A percentile compares a stretch with the other conserved stretches of the same genome.
phyloP scores from a whole-genome alignment of 1,140 invertebrate species.

The Cataglyphis hispanica region DNA sequence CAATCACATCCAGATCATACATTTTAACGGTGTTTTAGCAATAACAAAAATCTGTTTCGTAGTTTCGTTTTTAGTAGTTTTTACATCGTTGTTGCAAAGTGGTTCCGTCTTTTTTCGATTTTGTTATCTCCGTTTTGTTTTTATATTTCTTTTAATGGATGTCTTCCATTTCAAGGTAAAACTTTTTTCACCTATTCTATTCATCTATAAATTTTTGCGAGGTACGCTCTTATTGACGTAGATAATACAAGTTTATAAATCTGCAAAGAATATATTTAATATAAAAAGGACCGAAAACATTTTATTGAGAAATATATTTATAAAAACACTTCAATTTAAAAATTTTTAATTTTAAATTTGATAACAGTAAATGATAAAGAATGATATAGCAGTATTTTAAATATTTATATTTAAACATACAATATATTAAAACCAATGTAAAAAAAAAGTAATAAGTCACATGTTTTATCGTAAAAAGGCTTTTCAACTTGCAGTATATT shows the following conservation, averaged over 20 bases:
- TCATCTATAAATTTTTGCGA: conserved; percentile 29
- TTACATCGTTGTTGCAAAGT: not conserved
- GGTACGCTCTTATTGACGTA: conserved; percentile 5
- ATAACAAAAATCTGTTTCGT: not conserved
- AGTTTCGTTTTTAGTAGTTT: not conserved
- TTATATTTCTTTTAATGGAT: not conserved
- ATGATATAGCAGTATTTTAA: not conserved
- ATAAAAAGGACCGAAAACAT: not conserved
- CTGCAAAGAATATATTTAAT: conserved; percentile 12
- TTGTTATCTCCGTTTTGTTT: not conserved
- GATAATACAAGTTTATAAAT: not conserved
- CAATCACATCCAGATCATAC: not conserved
- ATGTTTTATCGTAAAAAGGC: not conserved
- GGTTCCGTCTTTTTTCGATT: not conserved
- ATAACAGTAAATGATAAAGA: conserved; percentile 34
- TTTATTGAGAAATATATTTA: not conserved
- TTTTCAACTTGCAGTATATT: conserved; percentile 43
- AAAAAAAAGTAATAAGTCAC: conserved; percentile 4
- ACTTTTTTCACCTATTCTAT: conserved; percentile 46
- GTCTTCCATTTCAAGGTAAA: not conserved
- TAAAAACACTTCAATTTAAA: not conserved
- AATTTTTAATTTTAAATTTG: too few relatives aligned
- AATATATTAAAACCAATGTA: conserved; percentile 13
- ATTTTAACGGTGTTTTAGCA: not conserved
- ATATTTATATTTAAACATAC: not conserved